These are phyloP conservation scores for Cynopterus sphinx DNA, from an alignment of 2,797 vertebrate species.

Conservation along the genomic window DNA sequence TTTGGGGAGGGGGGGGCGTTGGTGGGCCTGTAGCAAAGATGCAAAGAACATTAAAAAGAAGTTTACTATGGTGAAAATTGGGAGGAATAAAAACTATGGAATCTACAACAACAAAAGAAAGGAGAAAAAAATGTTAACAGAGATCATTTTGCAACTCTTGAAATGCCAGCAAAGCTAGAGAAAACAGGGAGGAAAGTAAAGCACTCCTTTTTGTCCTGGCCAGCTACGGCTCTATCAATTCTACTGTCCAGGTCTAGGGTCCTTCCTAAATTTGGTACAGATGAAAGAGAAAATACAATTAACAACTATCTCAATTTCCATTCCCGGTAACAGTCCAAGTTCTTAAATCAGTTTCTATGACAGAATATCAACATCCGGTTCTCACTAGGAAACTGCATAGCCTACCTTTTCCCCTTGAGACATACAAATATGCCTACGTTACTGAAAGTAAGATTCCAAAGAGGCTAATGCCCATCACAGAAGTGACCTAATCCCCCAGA, in stretches of 20 bases:
- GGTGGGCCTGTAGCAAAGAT: background rate
- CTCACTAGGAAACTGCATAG: background rate
- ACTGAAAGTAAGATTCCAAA: background rate
- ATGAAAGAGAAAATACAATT: background rate
- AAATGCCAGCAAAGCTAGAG: background rate
- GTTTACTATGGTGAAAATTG: background rate
- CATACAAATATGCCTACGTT: background rate
- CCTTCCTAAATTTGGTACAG: background rate
- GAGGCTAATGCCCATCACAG: background rate
- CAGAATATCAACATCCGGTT: background rate
- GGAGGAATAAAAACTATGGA: background rate
- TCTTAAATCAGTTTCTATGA: background rate
- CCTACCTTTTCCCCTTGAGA: background rate
- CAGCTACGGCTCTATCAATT: background rate
- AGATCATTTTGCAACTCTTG: background rate
- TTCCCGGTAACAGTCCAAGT: background rate
- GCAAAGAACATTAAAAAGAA: background rate
- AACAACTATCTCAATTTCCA: background rate
- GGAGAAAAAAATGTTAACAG: background rate
- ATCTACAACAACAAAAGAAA: background rate
- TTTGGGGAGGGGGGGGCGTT: fast-evolving
- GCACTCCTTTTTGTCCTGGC: background rate
- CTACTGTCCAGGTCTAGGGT: background rate
- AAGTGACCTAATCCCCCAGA: background rate
- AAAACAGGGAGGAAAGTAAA: background rate